Percentiles rank a stretch among this genome's conserved stretches.
phyloP scores from a whole-genome alignment of 2,888 invertebrate genomes.

The Microdon myrmicae region DNA sequence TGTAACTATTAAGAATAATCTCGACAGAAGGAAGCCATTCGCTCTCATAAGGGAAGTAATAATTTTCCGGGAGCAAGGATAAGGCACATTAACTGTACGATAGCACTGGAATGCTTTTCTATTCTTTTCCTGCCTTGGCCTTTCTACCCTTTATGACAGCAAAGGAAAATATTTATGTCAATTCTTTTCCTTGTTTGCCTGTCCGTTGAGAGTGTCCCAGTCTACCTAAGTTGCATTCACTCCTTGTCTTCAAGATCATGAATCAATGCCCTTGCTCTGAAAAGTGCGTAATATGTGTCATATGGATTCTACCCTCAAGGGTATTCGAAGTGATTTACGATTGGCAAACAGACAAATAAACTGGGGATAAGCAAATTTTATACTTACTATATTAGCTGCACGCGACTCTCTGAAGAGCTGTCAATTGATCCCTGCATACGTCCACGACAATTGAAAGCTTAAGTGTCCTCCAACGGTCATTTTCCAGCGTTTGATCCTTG shows the following conservation, averaged over 20 bases:
- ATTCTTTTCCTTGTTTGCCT: constrained; percentile 35
- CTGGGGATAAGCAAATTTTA: constrained; percentile 36
- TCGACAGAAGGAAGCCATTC: constrained; percentile 44
- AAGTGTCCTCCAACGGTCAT: no score
- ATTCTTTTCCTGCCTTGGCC: constrained; percentile 23
- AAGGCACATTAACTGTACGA: constrained; percentile 21
- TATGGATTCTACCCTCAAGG: constrained; percentile 34
- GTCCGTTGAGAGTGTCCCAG: neutral
- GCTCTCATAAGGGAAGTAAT: constrained; percentile 49
- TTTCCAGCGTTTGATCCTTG: no score
- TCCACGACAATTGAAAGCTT: no score
- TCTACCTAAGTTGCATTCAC: constrained; percentile 7
- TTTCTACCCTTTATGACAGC: constrained; percentile 33
- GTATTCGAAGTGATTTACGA: constrained; percentile 50
- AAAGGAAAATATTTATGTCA: constrained; percentile 43
- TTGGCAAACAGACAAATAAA: constrained; percentile 38
- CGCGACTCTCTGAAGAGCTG: constrained; percentile 28
- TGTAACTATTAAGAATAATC: constrained; percentile 42
- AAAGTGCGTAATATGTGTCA: constrained; percentile 30
- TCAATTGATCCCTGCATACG: constrained; percentile 42
- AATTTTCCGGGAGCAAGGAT: constrained; percentile 49
- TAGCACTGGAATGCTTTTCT: constrained; percentile 18
- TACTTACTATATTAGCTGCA: constrained; percentile 42
- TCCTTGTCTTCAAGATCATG: constrained; percentile 15
- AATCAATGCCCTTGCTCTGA: constrained; percentile 15